phyloP scores from a whole-genome alignment of 2,797 vertebrate genomes.

The Coendou prehensilis region DNA sequence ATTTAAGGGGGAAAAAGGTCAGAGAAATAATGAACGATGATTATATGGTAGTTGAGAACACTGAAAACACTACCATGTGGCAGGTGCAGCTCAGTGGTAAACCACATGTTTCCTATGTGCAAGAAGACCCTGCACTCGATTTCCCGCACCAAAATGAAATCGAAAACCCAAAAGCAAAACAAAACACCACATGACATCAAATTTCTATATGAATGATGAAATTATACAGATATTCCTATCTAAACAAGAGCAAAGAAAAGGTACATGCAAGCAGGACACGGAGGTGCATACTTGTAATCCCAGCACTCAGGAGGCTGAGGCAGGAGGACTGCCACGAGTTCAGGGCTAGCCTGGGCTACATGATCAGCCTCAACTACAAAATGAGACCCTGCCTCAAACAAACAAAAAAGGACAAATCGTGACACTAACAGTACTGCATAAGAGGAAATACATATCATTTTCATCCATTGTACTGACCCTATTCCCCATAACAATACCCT shows the following conservation, averaged over 20 bases:
- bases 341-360: background rate
- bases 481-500: background rate
- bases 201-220: slow-evolving; percentile 50
- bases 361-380: background rate
- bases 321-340: background rate
- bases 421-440: background rate
- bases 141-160: background rate
- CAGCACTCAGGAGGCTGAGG: background rate
- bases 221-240: slow-evolving; percentile 24
- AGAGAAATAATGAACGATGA: slow-evolving; percentile 16
- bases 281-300: background rate
- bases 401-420: background rate
- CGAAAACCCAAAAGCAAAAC: background rate
- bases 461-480: background rate
- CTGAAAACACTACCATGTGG: slow-evolving; percentile 22
- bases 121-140: background rate
- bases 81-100: background rate
- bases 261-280: background rate
- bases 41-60: background rate
- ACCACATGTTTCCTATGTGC: background rate
- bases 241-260: slow-evolving; percentile 23
- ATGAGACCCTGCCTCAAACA: background rate
- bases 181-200: background rate
- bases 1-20: background rate
- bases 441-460: background rate